Evolutionary conservation across 2,888 invertebrate species (phyloP).

Genomic region (Allolobophora icterica): DNA sequence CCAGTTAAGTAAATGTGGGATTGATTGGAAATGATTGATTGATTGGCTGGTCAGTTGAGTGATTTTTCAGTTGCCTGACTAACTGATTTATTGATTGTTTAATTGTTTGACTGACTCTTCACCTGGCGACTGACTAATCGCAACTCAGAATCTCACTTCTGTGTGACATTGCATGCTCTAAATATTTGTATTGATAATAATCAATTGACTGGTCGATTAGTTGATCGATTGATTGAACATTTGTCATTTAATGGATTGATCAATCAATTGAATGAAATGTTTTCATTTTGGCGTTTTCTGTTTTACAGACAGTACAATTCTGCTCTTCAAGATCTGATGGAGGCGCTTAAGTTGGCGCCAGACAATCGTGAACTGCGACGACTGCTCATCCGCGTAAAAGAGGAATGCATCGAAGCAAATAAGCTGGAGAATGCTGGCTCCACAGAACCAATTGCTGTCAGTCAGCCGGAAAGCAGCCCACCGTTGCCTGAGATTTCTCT

Average conservation of each 20-base stretch:
- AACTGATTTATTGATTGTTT: not conserved
- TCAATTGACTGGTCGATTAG: too few species aligned
- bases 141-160: too few species aligned
- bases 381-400: constrained; percentile 77
- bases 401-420: constrained; percentile 69
- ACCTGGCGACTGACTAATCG: too few species aligned
- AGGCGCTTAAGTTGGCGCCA: constrained; percentile 78
- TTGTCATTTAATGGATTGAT: not conserved
- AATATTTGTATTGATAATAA: too few species aligned
- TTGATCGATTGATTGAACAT: too few species aligned
- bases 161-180: too few species aligned
- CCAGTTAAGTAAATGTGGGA: not conserved
- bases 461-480: not conserved
- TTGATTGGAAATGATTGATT: constrained; percentile 27
- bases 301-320: constrained; percentile 61
- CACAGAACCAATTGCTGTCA: not conserved
- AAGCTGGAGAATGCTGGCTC: constrained; percentile 29
- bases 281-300: not conserved
- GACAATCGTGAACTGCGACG: constrained; percentile 77
- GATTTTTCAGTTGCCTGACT: not conserved
- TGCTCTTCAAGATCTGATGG: constrained; percentile 81
- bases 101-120: not conserved
- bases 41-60: not conserved
- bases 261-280: not conserved
- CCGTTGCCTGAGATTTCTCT: not conserved